Percentiles rank a stretch among this genome's conserved stretches.
These are phyloP conservation scores for Cecropterus lyciades DNA, from an alignment of 1,140 invertebrate genomes.

Conservation along the genomic window DNA sequence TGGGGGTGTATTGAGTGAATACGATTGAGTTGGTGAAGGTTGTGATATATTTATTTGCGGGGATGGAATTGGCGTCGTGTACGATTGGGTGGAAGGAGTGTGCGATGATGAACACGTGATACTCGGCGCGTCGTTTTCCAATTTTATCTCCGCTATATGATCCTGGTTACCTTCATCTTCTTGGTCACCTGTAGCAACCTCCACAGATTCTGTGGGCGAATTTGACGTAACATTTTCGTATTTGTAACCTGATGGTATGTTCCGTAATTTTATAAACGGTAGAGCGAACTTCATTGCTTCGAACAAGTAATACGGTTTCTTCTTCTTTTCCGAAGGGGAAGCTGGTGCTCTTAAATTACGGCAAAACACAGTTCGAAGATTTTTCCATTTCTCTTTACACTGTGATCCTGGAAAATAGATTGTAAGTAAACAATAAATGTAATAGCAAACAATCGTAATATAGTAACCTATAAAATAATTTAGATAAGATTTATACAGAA, in stretches of 20 bases:
- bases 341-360: constrained; percentile 36
- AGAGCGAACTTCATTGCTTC: constrained; percentile 18
- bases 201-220: neutral
- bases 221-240: neutral
- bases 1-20: neutral
- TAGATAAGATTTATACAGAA: too few species aligned
- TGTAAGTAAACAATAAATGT: too few species aligned
- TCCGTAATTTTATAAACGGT: constrained; percentile 10
- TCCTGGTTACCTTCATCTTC: neutral
- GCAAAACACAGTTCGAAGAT: constrained; percentile 42
- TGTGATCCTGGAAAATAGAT: constrained; percentile 38
- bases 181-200: neutral
- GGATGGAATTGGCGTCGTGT: neutral
- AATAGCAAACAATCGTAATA: too few species aligned
- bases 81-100: neutral
- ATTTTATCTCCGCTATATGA: neutral
- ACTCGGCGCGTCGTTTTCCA: neutral
- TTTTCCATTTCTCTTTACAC: constrained; percentile 44
- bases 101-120: neutral
- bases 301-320: constrained; percentile 13
- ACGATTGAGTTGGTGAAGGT: neutral
- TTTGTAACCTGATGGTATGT: too few species aligned
- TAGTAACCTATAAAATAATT: too few species aligned
- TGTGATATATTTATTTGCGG: neutral
- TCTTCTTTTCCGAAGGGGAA: neutral